Percentiles rank a stretch among this genome's conserved stretches.
These are phyloP conservation scores for Sanderia malayensis DNA, from an alignment of 30 jellyfish, hydroid and myxozoan genomes.

Conservation along the genomic window DNA sequence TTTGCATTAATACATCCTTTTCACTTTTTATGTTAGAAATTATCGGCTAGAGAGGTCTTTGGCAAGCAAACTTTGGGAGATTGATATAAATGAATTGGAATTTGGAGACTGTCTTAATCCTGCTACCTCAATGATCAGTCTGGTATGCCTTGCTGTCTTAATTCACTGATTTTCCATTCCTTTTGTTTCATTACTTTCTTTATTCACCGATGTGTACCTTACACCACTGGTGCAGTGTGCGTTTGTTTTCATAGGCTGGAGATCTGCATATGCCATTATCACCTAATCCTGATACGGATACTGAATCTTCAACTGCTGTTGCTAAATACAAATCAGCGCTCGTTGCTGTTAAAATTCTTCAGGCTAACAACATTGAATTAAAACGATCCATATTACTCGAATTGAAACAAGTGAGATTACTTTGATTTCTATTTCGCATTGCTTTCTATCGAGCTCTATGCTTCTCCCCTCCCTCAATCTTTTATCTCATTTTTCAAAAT, in stretches of 20 bases:
- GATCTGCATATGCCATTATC: conserved; percentile 5
- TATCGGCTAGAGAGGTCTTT: conserved; percentile 74
- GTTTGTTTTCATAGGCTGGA: conserved; percentile 17
- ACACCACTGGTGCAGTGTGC: too few relatives aligned
- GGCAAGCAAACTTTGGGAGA: conserved; percentile 90
- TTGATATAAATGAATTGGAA: conserved; percentile 59
- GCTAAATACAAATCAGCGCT: conserved; percentile 66
- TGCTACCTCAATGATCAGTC: conserved; percentile 68
- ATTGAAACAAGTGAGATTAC: conserved; percentile 75
- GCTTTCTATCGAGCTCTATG: too few relatives aligned
- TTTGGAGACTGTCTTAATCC: conserved; percentile 54
- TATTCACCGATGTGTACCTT: too few relatives aligned
- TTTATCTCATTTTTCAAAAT: too few relatives aligned
- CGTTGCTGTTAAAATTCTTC: conserved; percentile 79
- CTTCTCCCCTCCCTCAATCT: too few relatives aligned
- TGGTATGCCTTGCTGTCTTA: too few relatives aligned
- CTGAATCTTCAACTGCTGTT: conserved; percentile 46
- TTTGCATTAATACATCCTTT: not conserved
- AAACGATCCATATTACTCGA: conserved; percentile 64
- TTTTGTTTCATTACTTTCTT: too few relatives aligned
- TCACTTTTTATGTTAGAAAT: conserved; percentile 36
- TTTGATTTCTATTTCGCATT: too few relatives aligned
- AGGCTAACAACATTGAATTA: conserved; percentile 61
- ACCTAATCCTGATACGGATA: conserved; percentile 24
- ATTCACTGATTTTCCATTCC: too few relatives aligned